These are phyloP conservation scores for Leptobrachium ailaonicum DNA, from an alignment of 2,113 vertebrate genomes.

Conservation along the genomic window DNA sequence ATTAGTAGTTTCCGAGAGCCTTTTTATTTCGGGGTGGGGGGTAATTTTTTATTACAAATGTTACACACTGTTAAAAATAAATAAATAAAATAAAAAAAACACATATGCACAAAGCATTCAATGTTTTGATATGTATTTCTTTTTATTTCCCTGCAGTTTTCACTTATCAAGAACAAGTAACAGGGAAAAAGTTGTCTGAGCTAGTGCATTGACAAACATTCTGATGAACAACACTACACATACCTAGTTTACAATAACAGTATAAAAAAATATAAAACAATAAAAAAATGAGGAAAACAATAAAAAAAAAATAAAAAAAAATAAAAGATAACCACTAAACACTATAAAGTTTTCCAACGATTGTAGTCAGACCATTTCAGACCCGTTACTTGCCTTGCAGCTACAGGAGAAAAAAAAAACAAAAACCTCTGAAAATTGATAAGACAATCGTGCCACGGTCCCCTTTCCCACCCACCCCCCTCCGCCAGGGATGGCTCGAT, in stretches of 20 bases:
- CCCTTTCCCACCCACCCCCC: conserved; percentile 67
- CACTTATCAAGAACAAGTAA: conserved; percentile 91
- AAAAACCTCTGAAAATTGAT: conserved; percentile 67
- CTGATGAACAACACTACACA: conserved; percentile 80
- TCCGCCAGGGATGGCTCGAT: conserved; percentile 76
- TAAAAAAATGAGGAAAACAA: conserved; percentile 77
- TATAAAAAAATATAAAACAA: conserved; percentile 87
- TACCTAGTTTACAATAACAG: conserved; percentile 84
- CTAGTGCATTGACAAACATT: conserved; percentile 85
- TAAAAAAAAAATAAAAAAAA: conserved; percentile 85
- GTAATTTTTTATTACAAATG: neutral
- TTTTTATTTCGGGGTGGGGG: neutral
- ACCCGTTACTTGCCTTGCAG: conserved; percentile 88
- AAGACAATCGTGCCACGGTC: conserved; percentile 76
- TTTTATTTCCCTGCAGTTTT: conserved; percentile 85
- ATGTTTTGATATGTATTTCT: conserved; percentile 81
- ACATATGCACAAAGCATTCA: conserved; percentile 65
- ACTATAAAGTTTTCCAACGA: conserved; percentile 79
- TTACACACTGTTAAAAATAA: conserved; percentile 62
- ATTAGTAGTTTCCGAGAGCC: neutral
- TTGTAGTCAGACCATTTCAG: conserved; percentile 84
- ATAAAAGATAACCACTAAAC: conserved; percentile 81
- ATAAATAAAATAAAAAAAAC: conserved; percentile 69
- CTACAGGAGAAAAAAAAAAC: conserved; percentile 73
- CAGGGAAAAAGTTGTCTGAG: conserved; percentile 90